phyloP scores from a whole-genome alignment of 2,888 invertebrate species.

The Cancer borealis region DNA sequence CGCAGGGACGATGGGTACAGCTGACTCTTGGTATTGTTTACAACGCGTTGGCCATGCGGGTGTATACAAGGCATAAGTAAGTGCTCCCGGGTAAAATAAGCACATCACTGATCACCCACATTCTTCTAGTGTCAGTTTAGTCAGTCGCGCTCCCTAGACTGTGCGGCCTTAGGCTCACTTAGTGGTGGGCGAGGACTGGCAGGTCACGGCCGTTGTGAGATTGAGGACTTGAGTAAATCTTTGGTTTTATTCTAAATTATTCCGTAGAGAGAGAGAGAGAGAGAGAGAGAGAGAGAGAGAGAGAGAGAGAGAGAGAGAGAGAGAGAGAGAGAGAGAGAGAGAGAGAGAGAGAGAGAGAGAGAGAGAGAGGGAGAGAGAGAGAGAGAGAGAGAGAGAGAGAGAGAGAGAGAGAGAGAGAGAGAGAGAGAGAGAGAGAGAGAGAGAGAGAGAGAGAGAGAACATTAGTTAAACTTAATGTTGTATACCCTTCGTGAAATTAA shows the following conservation, averaged over 20 bases:
- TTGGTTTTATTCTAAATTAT: background rate
- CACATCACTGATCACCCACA: background rate
- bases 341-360: background rate
- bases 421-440: slow-evolving; percentile 23
- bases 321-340: background rate
- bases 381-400: background rate
- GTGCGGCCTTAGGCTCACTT: background rate
- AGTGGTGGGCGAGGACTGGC: background rate
- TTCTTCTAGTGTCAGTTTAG: slow-evolving; percentile 4
- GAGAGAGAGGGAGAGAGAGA: slow-evolving; percentile 21
- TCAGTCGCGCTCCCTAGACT: background rate
- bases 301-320: slow-evolving; percentile 11
- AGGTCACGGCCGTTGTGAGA: background rate
- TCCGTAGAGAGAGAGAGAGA: background rate
- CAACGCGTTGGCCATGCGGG: background rate
- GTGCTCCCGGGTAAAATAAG: background rate
- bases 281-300: slow-evolving; percentile 10
- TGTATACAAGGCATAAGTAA: slow-evolving; percentile 12
- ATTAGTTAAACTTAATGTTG: background rate
- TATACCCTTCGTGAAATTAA: background rate
- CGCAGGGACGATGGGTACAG: background rate
- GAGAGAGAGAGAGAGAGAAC: background rate
- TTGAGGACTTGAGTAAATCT: background rate
- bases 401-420: background rate
- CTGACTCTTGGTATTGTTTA: background rate